Base-by-base conservation (phyloP, 1,140 invertebrate species). In the Caenorhabditis latens region DNA sequence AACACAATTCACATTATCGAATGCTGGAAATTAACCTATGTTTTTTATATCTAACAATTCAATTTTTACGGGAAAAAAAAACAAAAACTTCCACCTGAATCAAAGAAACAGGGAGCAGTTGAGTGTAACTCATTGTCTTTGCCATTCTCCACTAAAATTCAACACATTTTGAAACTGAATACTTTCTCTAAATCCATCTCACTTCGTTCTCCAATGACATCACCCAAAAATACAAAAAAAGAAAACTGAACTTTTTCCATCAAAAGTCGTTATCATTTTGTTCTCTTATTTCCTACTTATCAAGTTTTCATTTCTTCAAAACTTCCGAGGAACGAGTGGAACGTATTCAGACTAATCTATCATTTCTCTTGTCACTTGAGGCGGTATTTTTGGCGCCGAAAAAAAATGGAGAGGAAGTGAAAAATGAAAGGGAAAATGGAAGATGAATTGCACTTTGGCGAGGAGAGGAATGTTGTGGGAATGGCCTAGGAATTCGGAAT, bases 321-420 rank as follows among this genome's bases (percentile, higher is more conserved):
- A 58, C 55, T 58, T 58, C 55, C 55, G 55, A 58, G 32, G 61
- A 63, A 63, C 61, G 32, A 63, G 61, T 63, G 21, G 61, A 63
- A 63, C 61, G 58, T 63, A 63, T 63, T 63, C 61, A 63, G 61
- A 63, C 61, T 63, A 40, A 63, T 63, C 24, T 24, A 63, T 63
- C 61, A 63, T 21, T 7, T 63, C 4, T 32, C 61, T 32, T 32
- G 61, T 32, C 61, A 63, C 21, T 11, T 32, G 24, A 63, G 7
- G 61, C 6, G 61, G 32, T 11, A 21, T 14, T 32, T 32, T 63
- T 40, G 61, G 61, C 61, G 61, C 61, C 61, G 32, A 24, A 63
- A 63, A 63, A 63, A 32, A 53, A 53, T 9, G 32, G 32, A 32
- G 32, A 32, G 32, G 32, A 32, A 63, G 11, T 63, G 61, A 32